phyloP scores from a whole-genome alignment of 2,113 vertebrate genomes.

The Guaruba guarouba region DNA sequence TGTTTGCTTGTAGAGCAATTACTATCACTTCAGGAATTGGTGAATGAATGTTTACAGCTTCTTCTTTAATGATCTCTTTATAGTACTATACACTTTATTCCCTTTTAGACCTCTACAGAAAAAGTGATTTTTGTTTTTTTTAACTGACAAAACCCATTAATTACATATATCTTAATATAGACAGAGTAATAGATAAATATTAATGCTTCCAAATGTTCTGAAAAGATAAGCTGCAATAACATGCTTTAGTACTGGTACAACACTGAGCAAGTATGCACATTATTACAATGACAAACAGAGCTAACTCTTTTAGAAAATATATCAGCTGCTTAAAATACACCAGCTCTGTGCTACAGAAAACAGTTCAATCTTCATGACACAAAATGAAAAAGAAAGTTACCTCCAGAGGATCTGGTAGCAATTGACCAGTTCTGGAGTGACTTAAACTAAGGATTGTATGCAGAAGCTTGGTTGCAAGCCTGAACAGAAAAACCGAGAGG shows the following conservation, averaged over 20 bases:
- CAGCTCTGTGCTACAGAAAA: not conserved
- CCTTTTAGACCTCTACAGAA: not conserved
- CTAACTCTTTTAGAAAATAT: not conserved
- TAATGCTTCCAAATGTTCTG: not conserved
- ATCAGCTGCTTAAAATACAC: not conserved
- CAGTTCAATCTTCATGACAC: not conserved
- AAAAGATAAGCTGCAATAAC: not conserved
- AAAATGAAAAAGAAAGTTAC: not conserved
- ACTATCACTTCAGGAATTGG: not conserved
- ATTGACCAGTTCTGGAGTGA: not conserved
- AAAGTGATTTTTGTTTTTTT: not conserved
- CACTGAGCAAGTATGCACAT: not conserved
- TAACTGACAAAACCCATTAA: not conserved
- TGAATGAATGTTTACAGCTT: not conserved
- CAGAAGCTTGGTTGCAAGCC: not conserved
- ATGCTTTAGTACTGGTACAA: not conserved
- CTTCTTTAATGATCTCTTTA: not conserved
- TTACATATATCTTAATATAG: not conserved
- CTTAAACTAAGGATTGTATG: not conserved
- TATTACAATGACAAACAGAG: not conserved
- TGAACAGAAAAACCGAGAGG: not conserved
- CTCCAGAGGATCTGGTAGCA: not conserved
- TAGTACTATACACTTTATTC: not conserved
- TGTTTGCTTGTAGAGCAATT: not conserved
- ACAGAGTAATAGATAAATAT: not conserved